phyloP scores from a whole-genome alignment of 2,113 vertebrate genomes.

The Halcyon malimbica region DNA sequence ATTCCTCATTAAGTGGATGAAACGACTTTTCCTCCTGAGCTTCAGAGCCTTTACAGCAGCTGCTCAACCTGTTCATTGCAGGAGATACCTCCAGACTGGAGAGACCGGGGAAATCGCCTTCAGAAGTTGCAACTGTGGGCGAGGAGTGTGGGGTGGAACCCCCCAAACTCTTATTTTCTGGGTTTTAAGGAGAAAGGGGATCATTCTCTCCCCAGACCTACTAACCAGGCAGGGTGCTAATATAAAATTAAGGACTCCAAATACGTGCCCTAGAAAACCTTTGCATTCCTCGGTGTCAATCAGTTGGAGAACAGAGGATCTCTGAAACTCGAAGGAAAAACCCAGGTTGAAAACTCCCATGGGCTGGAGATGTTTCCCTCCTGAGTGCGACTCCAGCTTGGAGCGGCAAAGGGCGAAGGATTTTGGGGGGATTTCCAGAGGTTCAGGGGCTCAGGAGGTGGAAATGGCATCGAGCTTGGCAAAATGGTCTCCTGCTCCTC shows the following conservation, averaged over 20 bases:
- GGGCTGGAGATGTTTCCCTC: accelerated
- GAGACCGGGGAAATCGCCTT: neutral
- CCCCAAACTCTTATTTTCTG: neutral
- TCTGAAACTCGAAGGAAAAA: neutral
- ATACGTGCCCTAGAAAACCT: neutral
- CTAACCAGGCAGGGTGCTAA: too few species aligned
- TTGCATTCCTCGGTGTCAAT: neutral
- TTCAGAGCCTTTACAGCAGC: neutral
- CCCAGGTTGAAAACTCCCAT: accelerated
- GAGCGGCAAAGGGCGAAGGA: accelerated
- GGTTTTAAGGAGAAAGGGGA: neutral
- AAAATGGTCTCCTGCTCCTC: neutral
- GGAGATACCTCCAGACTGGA: neutral
- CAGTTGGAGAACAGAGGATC: neutral
- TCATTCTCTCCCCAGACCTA: neutral
- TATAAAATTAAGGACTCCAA: neutral
- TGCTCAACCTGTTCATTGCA: neutral
- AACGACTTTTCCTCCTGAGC: neutral
- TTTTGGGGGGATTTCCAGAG: accelerated
- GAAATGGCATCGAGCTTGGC: neutral
- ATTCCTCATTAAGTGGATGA: neutral
- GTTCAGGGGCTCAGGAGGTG: accelerated
- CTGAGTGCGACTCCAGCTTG: accelerated
- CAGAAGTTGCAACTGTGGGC: neutral
- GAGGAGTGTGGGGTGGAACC: neutral